phyloP scores from a whole-genome alignment of 2,888 invertebrate species.

The Imbricaverruca yamaguchii region DNA sequence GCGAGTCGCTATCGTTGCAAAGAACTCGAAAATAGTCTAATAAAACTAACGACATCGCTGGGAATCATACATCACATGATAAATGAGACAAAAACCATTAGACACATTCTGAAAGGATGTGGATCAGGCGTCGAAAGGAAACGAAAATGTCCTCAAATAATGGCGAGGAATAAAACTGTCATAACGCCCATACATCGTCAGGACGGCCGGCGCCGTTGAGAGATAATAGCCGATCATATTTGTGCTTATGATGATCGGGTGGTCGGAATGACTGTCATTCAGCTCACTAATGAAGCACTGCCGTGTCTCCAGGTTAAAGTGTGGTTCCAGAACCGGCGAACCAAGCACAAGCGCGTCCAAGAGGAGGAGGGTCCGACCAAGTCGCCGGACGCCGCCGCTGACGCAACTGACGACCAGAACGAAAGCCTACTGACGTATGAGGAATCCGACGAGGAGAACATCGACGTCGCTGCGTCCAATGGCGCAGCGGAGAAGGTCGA shows the following conservation, averaged over 20 bases:
- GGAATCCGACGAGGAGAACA: slow-evolving; percentile 12
- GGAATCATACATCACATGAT: neutral
- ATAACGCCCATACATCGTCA: neutral
- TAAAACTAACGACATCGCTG: slow-evolving; percentile 9
- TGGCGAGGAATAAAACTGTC: neutral
- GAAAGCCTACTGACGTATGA: neutral
- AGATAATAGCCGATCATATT: neutral
- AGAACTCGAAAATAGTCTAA: neutral
- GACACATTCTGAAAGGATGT: slow-evolving; percentile 2
- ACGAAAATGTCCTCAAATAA: neutral
- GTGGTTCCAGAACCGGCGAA: slow-evolving; percentile 33
- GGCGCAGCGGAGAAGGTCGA: neutral
- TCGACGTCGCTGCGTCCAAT: neutral
- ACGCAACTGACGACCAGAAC: neutral
- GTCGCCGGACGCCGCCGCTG: neutral
- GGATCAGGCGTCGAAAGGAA: neutral
- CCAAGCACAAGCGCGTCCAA: slow-evolving; percentile 32
- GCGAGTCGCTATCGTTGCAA: neutral
- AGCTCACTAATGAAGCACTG: neutral
- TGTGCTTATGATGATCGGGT: neutral
- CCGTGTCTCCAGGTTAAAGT: slow-evolving; percentile 31
- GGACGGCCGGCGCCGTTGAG: neutral
- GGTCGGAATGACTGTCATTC: neutral
- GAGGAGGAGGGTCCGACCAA: slow-evolving; percentile 29
- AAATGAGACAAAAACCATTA: slow-evolving; percentile 16